Base-by-base conservation (phyloP, 2,888 invertebrate genomes). In the Pachliopta kotzebuea region DNA sequence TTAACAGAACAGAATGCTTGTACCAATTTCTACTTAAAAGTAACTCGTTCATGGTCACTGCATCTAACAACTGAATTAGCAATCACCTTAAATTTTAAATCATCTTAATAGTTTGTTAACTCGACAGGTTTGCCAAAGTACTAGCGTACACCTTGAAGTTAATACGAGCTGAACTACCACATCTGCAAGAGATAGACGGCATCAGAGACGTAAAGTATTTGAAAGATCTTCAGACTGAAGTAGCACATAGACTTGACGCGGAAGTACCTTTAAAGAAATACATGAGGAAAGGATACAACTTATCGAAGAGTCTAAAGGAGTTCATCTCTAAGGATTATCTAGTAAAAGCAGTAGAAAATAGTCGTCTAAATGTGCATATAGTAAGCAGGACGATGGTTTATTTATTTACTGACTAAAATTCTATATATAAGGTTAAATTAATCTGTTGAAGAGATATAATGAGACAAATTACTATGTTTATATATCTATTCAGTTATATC, bases 101-200 rank as follows among this genome's bases (percentile, higher is more conserved):
- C 37, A n/a, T n/a, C n/a, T n/a, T n/a, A n/a, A n/a, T n/a, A n/a
- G 14, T 14, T 37, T 37, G 37, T 37, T 37, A 14, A 37, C 37
- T 37, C 37, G 11, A 37, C 73, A 90, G 90, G 60, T 79, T 86
- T 24, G 66, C 79, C 0, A 78, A 79, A 71, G 81, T 89, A 1
- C 58, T 88, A 14, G 73, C 86, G 0, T 76, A 79, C 31, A 81
- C 85, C 0, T 66, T 78, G 0, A 81, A 77, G 53, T 71, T 91
- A 0, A 67, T 91, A 1, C 74, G 81, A 63, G 80, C 88, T 0
- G 80, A 86, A 53, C 58, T 87, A 0, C 87, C 88, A 0, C 84
- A 91, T 65, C 67, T 91, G 0, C 81, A 84, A 55, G 84, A 87
- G 58, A 74, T 90, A 0, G 77, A 78, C 0, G 89, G 90, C 0